Base-by-base conservation (phyloP, 2,888 invertebrate genomes). In the Drosophila colorata region DNA sequence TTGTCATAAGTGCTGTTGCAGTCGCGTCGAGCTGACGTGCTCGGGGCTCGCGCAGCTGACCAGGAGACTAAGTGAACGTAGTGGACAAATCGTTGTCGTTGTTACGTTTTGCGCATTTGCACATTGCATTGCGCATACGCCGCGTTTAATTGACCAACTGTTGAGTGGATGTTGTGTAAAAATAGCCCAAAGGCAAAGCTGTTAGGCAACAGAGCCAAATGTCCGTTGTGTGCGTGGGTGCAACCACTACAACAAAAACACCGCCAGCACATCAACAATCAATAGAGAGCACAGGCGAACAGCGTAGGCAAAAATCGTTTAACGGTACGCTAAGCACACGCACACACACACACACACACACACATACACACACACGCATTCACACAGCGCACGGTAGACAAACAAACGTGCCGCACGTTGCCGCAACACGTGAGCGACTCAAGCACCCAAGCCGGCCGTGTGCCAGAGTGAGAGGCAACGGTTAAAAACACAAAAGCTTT, bases 331-430 rank as follows among this genome's bases (percentile, higher is more conserved):
- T 43, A 28, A n/a, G n/a, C n/a, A 4, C 23, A 25, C n/a, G 23
- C 49, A 14, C 48, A 43, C 25, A 38, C 35, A 49, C 23, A 31
- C 16, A 38, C 41, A 57, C 47, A 68, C 44, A 51, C 20, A 46
- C 13, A 55, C 40, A 28, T n/a, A n/a, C n/a, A n/a, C n/a, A n/a
- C n/a, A n/a, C n/a, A n/a, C n/a, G n/a, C n/a, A n/a, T n/a, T n/a
- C n/a, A 7, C 14, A 41, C 47, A 59, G 49, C 60, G n/a, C n/a
- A n/a, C n/a, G n/a, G n/a, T n/a, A 57, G 69, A 40, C 60, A 67
- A 81, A 70, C 71, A 88, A 81, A 82, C 83, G 80, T 87, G 89
- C 71, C 53, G 86, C 90, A 90, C 90, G 90, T 91, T 90, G 81
- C 14, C 43, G 44, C 16, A 61, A 88, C 91, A 90, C 91, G 90